A percentile compares a stretch with the other conserved stretches of the same genome.
phyloP scores from a whole-genome alignment of 2,888 invertebrate species.

The Noctua fimbriata region DNA sequence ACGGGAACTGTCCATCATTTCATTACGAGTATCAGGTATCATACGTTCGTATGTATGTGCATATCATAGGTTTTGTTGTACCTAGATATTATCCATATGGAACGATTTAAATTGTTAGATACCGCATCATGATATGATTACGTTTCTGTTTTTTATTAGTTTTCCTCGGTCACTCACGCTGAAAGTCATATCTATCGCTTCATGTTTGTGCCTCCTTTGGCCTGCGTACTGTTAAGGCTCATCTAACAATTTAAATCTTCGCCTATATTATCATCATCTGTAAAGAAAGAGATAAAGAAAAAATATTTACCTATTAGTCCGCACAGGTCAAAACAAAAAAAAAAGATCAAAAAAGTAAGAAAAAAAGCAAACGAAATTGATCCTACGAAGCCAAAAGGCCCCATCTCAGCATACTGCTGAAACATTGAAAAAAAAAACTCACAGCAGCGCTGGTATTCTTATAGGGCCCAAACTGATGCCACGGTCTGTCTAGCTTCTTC shows the following conservation, averaged over 20 bases:
- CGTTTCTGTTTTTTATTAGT: not conserved
- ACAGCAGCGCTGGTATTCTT: no score
- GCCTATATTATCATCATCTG: not conserved
- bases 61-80: not conserved
- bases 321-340: no score
- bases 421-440: no score
- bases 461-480: no score
- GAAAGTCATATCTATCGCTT: not conserved
- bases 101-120: not conserved
- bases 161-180: not conserved
- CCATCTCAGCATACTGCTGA: no score
- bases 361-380: no score
- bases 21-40: constrained; percentile 7
- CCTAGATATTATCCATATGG: no score
- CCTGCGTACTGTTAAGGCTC: not conserved
- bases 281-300: no score
- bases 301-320: no score
- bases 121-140: not conserved
- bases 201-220: not conserved
- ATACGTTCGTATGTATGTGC: not conserved
- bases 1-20: constrained; percentile 17
- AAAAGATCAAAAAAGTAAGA: no score
- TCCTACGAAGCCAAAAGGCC: no score
- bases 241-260: not conserved
- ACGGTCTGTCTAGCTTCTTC: no score